Percentiles rank a stretch among this genome's conserved stretches.
phyloP scores from a whole-genome alignment of 2,113 vertebrate species.

The Calonectris borealis region DNA sequence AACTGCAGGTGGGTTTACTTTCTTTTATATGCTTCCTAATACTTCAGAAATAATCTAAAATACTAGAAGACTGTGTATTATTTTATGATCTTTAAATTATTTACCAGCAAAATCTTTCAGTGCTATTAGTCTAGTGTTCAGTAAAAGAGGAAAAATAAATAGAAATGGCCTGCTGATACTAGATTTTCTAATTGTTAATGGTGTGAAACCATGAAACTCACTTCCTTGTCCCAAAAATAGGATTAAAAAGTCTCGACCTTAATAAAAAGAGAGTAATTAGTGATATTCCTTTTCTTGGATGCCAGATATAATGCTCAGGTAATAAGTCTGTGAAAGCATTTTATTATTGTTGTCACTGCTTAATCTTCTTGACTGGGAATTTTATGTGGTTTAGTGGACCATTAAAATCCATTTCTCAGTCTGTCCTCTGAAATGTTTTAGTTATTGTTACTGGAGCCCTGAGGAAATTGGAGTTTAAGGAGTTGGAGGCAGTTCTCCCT shows the following conservation, averaged over 20 bases:
- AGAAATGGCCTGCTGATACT: not conserved
- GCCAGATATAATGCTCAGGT: not conserved
- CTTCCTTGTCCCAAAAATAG: not conserved
- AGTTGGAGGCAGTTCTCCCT: not conserved
- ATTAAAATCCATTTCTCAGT: not conserved
- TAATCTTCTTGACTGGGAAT: not conserved
- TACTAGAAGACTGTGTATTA: not conserved
- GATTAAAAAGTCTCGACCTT: not conserved
- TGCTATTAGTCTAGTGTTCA: not conserved
- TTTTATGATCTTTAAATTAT: not conserved
- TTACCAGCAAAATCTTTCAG: not conserved
- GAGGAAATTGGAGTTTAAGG: not conserved
- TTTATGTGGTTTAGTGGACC: not conserved
- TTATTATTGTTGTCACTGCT: not conserved
- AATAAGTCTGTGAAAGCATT: not conserved
- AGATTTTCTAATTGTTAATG: not conserved
- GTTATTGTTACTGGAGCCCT: not conserved
- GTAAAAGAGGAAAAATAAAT: not conserved
- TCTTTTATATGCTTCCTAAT: not conserved
- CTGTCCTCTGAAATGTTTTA: not conserved
- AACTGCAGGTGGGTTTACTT: conserved; percentile 84
- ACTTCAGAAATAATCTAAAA: not conserved
- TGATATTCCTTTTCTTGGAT: not conserved
- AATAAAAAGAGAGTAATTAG: not conserved
- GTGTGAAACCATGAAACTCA: not conserved